Evolutionary conservation across 2,888 invertebrate species (phyloP).

Genomic region (Parascotia fuliginaria): DNA sequence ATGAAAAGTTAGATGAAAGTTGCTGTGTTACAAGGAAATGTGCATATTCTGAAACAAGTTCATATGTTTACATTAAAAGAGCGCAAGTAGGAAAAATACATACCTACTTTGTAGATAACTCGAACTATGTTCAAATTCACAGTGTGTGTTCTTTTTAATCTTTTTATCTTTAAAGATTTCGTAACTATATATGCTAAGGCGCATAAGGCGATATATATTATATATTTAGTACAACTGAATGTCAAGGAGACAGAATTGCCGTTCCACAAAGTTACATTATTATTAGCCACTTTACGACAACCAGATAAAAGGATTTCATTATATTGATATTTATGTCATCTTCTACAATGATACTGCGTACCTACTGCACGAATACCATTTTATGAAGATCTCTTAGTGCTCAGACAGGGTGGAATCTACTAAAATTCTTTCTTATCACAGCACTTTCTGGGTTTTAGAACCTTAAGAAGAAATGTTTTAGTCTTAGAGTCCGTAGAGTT

Average conservation of each 20-base stretch:
- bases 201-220: background rate
- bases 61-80: slow-evolving; percentile 36
- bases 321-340: too few species aligned
- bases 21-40: slow-evolving; percentile 40
- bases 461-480: background rate
- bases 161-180: background rate
- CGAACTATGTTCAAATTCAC: background rate
- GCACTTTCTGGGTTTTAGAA: too few species aligned
- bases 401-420: too few species aligned
- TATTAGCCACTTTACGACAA: background rate
- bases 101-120: slow-evolving; percentile 23
- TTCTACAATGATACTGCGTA: too few species aligned
- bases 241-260: background rate
- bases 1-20: slow-evolving; percentile 47
- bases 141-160: background rate
- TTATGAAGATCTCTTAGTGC: too few species aligned
- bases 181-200: background rate
- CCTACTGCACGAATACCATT: too few species aligned
- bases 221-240: background rate
- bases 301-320: background rate
- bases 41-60: slow-evolving; percentile 41
- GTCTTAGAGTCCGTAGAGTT: background rate
- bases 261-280: background rate
- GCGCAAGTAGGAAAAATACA: slow-evolving; percentile 30
- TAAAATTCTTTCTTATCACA: too few species aligned